Evolutionary conservation across 2,797 vertebrate species (phyloP), one percentile per base, ranked within the genome.

Genomic region (Otolemur crassicaudatus): DNA sequence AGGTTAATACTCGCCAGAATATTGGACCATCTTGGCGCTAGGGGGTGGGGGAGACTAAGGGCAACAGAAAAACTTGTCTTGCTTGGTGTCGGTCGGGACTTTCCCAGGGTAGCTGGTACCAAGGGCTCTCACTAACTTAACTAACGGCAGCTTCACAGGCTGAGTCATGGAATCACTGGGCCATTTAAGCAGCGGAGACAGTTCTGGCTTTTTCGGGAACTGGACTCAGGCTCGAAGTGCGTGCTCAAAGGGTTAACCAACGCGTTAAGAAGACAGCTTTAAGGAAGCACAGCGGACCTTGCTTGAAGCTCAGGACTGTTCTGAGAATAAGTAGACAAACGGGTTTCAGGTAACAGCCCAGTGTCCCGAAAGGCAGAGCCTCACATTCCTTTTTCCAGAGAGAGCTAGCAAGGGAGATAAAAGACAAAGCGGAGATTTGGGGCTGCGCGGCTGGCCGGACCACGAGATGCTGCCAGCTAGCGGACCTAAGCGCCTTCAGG

Each of bases 141-240:
- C 56, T 75, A 80, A 84, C 0, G 9, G 11, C 69, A 85, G 61
- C 20, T 94, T 93, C 70, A 22, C 43, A 25, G 6, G 22, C 53
- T 53, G 16, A 22, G 83, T 49, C 87, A 94, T 46, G 37, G 69
- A 53, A 92, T 88, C n/a, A 67, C 61, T 87, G 0, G 0, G 46
- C 81, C 53, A 46, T 65, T 85, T 88, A 90, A 34, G 43, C 67
- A 73, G 34, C 5, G 53, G 25, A 94, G 29, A 77, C 1, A 4
- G 34, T 75, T 82, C 63, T 89, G 60, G n/a, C 29, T 86, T 88
- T 94, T 89, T 56, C 22, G 60, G 70, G 77, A 95, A 53, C 90
- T 94, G 19, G 0, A 95, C 72, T 90, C 34, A 31, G 29, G 61
- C 56, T 95, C 1, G 0, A 19, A 61, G 31, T 61, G 63, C 90